Conservation (phyloP, 2,113 vertebrate genomes). For the Ctenodactylus gundi region DNA sequence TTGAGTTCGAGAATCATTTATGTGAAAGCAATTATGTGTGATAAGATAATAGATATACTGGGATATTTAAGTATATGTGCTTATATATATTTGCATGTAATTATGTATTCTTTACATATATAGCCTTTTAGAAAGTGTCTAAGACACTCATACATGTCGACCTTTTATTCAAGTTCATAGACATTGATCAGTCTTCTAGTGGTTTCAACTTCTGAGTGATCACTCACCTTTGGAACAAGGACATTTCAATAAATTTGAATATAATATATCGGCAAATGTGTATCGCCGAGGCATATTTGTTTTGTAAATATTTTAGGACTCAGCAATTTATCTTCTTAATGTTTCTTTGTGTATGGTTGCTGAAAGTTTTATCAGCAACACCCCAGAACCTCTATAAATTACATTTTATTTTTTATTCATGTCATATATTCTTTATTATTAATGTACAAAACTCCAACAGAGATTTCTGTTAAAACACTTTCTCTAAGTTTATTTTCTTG, state of each 20-base stretch:
- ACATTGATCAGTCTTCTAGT: background rate
- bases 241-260: background rate
- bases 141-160: background rate
- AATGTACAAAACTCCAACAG: constrained; percentile 62
- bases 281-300: background rate
- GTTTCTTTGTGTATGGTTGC: constrained; percentile 26
- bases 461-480: constrained; percentile 57
- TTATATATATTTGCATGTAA: background rate
- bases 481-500: constrained; percentile 29
- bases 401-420: constrained; percentile 45
- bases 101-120: background rate
- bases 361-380: constrained; percentile 54
- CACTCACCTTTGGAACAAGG: background rate
- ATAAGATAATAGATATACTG: background rate
- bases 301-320: background rate
- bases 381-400: constrained; percentile 20
- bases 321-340: constrained; percentile 65
- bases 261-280: background rate
- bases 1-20: background rate
- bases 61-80: background rate
- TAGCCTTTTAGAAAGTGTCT: background rate
- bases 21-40: too few relatives aligned
- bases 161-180: background rate
- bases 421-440: constrained; percentile 41
- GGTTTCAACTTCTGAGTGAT: background rate